phyloP scores from a whole-genome alignment of 2,113 vertebrate genomes.

The Lampris incognitus region DNA sequence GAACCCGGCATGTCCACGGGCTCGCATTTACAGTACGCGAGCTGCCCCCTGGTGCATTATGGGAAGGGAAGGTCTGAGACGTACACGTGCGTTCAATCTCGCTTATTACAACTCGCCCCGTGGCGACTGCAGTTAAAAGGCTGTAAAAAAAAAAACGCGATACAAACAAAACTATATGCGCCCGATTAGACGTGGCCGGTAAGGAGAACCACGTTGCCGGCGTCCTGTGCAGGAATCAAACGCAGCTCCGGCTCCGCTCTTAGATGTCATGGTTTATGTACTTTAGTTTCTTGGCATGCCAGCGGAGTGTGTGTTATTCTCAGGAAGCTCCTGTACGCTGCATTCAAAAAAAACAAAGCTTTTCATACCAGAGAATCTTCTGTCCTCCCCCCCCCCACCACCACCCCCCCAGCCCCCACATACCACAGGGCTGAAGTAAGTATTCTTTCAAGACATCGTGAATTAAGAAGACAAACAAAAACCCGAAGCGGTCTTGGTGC shows the following conservation, averaged over 20 bases:
- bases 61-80: background rate
- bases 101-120: background rate
- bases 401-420: background rate
- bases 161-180: constrained; percentile 27
- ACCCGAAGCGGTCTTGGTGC: too few species aligned
- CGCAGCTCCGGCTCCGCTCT: constrained; percentile 21
- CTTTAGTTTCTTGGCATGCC: constrained; percentile 19
- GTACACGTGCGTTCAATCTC: constrained; percentile 5
- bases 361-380: background rate
- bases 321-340: background rate
- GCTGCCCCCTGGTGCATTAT: too few species aligned
- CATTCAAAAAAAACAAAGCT: background rate
- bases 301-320: background rate
- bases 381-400: background rate
- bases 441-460: background rate
- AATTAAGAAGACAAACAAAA: too few species aligned
- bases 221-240: constrained; percentile 26
- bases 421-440: background rate
- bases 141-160: background rate
- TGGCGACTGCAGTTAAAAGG: background rate
- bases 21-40: too few species aligned
- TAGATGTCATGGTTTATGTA: constrained; percentile 26
- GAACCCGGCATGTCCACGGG: too few species aligned
- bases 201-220: constrained; percentile 49
- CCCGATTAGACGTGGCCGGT: constrained; percentile 1